These are phyloP conservation scores for Cryptoprocta ferox DNA, from an alignment of 2,797 vertebrate genomes.

Conservation along the genomic window DNA sequence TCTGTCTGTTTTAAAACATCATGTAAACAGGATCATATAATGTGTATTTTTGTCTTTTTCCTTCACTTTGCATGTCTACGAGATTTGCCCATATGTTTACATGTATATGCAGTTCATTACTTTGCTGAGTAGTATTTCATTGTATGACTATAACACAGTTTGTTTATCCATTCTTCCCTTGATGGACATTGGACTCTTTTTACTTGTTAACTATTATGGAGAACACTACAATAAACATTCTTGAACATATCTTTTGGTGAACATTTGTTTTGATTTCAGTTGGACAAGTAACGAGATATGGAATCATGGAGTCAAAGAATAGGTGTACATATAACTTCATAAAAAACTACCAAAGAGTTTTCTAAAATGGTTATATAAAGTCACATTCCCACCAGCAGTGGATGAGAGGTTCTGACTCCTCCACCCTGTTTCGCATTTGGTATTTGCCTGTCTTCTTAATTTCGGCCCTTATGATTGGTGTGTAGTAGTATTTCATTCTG, in stretches of 20 bases:
- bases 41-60: not conserved
- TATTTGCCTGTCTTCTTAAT: not conserved
- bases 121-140: not conserved
- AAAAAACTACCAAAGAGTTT: not conserved
- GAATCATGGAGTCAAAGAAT: not conserved
- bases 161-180: slow-evolving; percentile 20
- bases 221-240: not conserved
- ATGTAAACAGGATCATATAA: not conserved
- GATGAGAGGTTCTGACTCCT: not conserved
- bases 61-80: not conserved
- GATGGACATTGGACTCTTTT: not conserved
- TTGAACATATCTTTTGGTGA: not conserved
- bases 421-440: not conserved
- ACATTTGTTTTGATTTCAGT: slow-evolving; percentile 45
- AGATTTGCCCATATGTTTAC: not conserved
- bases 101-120: not conserved
- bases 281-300: slow-evolving; percentile 7
- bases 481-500: not conserved
- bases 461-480: not conserved
- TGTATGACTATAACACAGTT: not conserved
- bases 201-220: not conserved
- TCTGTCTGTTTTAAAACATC: not conserved
- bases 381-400: not conserved
- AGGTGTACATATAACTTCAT: not conserved
- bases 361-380: not conserved